Percentiles rank a stretch among this genome's conserved stretches.
phyloP scores from a whole-genome alignment of 1,140 invertebrate species.

The Lucilia sericata region DNA sequence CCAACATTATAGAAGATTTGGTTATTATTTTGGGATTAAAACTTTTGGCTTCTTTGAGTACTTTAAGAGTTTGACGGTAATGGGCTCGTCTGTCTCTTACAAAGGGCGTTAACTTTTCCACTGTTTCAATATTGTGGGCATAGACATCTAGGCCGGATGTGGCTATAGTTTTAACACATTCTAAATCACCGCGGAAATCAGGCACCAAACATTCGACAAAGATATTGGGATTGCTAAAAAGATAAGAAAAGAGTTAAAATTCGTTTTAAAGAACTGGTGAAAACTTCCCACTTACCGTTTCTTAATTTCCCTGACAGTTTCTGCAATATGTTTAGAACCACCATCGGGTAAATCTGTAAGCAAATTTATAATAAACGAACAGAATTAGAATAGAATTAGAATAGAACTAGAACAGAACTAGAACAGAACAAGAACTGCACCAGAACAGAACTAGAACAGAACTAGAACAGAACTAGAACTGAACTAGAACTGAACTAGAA shows the following conservation, averaged over 20 bases:
- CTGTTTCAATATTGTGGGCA: slow-evolving; percentile 98
- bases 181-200: slow-evolving; percentile 90
- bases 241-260: slow-evolving; percentile 1
- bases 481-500: no score
- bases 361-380: background rate
- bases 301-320: slow-evolving; percentile 88
- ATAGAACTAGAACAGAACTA: no score
- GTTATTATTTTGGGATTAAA: slow-evolving; percentile 87
- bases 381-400: no score
- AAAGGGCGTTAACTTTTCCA: slow-evolving; percentile 86
- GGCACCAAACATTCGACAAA: slow-evolving; percentile 97
- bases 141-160: slow-evolving; percentile 91
- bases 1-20: slow-evolving; percentile 99
- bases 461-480: no score
- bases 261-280: slow-evolving; percentile 11
- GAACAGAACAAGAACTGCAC: background rate
- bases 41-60: slow-evolving; percentile 85
- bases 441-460: background rate
- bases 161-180: slow-evolving; percentile 83
- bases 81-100: slow-evolving; percentile 91
- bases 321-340: slow-evolving; percentile 90
- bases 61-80: slow-evolving; percentile 84
- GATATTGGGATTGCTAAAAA: slow-evolving; percentile 82
- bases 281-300: slow-evolving; percentile 69
- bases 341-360: slow-evolving; percentile 85